phyloP scores from a whole-genome alignment of 2,888 invertebrate genomes.

The Watsonalla cultraria region DNA sequence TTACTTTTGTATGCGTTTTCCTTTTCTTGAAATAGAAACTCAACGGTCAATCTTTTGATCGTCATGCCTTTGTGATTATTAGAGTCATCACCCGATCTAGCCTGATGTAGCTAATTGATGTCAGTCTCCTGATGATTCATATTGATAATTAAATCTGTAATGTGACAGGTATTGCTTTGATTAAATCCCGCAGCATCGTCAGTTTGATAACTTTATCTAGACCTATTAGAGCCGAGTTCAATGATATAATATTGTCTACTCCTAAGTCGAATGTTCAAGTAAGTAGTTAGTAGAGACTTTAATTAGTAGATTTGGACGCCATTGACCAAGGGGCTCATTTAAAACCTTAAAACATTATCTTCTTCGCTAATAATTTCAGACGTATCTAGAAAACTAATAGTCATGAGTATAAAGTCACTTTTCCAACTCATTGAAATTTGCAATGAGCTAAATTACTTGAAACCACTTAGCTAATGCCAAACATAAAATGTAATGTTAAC shows the following conservation, averaged over 20 bases:
- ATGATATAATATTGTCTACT: not conserved
- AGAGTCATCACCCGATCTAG: too few species aligned
- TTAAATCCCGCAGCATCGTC: not conserved
- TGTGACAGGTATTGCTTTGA: not conserved
- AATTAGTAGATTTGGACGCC: too few species aligned
- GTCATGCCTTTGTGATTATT: too few species aligned
- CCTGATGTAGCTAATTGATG: too few species aligned
- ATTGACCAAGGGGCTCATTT: too few species aligned
- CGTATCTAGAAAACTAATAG: not conserved
- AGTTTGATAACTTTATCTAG: not conserved
- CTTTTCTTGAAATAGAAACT: too few species aligned
- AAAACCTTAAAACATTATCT: too few species aligned
- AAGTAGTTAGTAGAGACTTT: too few species aligned
- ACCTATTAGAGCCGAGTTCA: not conserved
- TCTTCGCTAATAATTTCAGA: not conserved
- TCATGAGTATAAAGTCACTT: not conserved
- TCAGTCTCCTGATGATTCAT: not conserved
- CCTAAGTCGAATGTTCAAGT: too few species aligned
- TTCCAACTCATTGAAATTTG: not conserved
- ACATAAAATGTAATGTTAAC: not conserved
- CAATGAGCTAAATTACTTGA: not conserved
- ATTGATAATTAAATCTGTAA: not conserved
- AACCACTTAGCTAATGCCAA: not conserved
- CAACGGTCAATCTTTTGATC: too few species aligned
- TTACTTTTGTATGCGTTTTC: not conserved